Percentiles rank a stretch among this genome's conserved stretches.
phyloP scores from a whole-genome alignment of 2,888 invertebrate genomes.

The Cryptocephalus primarius region DNA sequence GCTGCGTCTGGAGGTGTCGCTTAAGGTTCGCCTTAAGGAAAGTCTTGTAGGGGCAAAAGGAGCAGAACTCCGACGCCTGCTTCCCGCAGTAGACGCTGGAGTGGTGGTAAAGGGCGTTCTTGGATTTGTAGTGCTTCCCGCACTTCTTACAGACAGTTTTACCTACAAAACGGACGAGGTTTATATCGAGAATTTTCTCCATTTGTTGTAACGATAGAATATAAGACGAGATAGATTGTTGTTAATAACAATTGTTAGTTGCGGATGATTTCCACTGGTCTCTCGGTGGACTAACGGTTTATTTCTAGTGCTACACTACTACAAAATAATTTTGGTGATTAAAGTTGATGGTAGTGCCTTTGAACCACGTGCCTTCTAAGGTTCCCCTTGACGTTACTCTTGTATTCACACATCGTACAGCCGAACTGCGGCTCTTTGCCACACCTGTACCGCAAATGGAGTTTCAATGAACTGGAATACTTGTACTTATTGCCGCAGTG shows the following conservation, averaged over 20 bases:
- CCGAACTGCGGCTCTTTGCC: conserved; percentile 12
- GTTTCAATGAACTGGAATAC: conserved; percentile 43
- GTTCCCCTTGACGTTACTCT: conserved; percentile 4
- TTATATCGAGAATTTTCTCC: too few species aligned
- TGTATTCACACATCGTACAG: conserved; percentile 7
- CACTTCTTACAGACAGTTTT: not conserved
- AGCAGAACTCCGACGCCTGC: not conserved
- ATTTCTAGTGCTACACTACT: too few species aligned
- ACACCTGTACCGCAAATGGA: conserved; percentile 41
- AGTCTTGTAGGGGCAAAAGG: not conserved
- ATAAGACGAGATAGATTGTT: too few species aligned
- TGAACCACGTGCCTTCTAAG: not conserved
- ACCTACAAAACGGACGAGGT: too few species aligned
- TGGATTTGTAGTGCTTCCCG: not conserved
- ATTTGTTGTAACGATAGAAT: too few species aligned
- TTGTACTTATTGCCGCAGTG: not conserved
- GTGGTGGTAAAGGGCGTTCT: not conserved
- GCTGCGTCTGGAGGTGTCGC: not conserved
- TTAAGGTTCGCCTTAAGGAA: not conserved
- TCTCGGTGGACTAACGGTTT: too few species aligned
- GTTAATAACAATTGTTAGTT: too few species aligned
- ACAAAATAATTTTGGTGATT: too few species aligned
- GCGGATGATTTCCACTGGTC: too few species aligned
- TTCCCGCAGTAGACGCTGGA: not conserved
- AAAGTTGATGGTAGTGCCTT: too few species aligned